Base-by-base conservation (phyloP, 2,888 invertebrate genomes). In the Opisthograptis luteolata region DNA sequence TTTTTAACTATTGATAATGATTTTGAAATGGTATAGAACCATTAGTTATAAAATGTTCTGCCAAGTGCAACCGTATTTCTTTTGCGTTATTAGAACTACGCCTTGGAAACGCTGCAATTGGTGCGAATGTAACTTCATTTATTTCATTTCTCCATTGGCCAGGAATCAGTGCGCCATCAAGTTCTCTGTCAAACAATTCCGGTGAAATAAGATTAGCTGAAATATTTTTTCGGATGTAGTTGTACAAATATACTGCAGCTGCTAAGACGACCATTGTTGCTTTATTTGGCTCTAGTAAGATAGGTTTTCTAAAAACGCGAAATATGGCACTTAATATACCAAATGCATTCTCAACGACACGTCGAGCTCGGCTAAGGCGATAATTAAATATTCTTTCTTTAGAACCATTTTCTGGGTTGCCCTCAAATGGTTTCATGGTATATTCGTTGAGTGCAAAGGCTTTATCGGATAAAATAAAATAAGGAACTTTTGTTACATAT, bases 41-140 rank as follows among this genome's bases (percentile, higher is more conserved):
- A 35, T 53, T 47, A n/a, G 53, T 53, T 31, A 35, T 48, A 53
- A 64, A 62, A 54, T 61, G 60, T 55, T 49, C 30, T 46, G 60
- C 55, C 13, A 62, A 49, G 47, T 66, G 55, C 17, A 48, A 48
- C 35, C 62, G 55, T 55, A 60, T 59, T 52, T 56, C 51, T 42
- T 62, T 50, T 27, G 60, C 62, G 39, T 52, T 43, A 37, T 45
- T 43, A 24, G 40, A 28, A 27, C 34, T 14, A 37, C 54, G 55
- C 24, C 59, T 53, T 19, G 60, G 52, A 39, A 52, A 28, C 25
- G 31, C 49, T 36, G 24, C 31, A 31, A 64, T 31, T 22, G 46
- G 49, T 36, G 31, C 14, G 14, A 52, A 44, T 45, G 40, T 42
- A 53, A 22, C 12, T 24, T 25, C 36, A 24, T 25, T 25, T 25